Evolutionary conservation across 2,888 invertebrate genomes (phyloP).

Genomic region (Cryptosula pallasiana): DNA sequence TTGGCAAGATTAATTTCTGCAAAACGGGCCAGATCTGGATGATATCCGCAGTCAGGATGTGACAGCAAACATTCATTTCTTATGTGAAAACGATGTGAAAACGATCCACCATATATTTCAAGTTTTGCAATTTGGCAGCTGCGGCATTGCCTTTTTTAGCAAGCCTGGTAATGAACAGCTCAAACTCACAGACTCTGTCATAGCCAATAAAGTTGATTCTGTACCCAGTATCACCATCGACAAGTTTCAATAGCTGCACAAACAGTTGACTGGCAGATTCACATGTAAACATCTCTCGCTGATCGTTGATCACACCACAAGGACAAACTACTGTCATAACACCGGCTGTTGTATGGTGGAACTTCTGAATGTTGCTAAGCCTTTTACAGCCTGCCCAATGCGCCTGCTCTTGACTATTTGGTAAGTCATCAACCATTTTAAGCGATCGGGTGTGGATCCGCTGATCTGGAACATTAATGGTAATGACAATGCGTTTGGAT

Average conservation of each 20-base stretch:
- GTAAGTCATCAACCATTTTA: background rate
- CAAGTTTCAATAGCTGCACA: background rate
- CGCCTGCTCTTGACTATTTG: background rate
- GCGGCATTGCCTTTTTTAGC: no score
- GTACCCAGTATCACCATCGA: background rate
- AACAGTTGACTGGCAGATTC: background rate
- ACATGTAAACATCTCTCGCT: background rate
- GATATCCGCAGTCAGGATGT: no score
- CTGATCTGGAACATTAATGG: constrained; percentile 1
- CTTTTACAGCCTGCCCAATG: background rate
- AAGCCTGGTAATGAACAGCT: background rate
- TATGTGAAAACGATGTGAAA: no score
- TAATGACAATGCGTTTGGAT: no score
- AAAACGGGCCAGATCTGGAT: no score
- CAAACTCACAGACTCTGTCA: background rate
- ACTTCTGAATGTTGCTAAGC: background rate
- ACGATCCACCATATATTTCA: no score
- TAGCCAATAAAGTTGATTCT: background rate
- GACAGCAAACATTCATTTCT: no score
- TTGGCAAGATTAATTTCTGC: no score
- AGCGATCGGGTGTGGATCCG: background rate
- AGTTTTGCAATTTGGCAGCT: no score
- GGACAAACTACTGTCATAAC: background rate
- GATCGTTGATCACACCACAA: background rate
- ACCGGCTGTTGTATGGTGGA: background rate